phyloP scores from a whole-genome alignment of 1,140 invertebrate genomes.

The Thereuonema tuberculata region DNA sequence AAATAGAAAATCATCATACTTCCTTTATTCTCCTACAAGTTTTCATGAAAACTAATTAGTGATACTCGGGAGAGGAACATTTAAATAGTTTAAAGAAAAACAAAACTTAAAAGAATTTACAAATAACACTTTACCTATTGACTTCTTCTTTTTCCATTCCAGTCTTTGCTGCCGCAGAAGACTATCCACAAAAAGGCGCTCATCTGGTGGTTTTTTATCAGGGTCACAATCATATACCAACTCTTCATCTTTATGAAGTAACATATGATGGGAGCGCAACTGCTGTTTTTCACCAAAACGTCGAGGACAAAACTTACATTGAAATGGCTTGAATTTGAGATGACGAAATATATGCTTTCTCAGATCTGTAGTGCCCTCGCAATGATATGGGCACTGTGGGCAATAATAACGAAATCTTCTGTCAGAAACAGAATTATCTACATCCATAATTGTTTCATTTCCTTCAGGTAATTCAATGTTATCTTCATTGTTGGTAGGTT shows the following conservation, averaged over 20 bases:
- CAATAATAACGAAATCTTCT: constrained; percentile 3
- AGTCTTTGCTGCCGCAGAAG: not conserved
- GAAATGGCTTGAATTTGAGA: constrained; percentile 5
- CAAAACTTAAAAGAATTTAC: too few species aligned
- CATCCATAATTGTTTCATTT: not conserved
- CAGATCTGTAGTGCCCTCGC: constrained; percentile 2
- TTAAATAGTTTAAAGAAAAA: too few species aligned
- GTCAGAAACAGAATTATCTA: not conserved
- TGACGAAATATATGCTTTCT: constrained; percentile 6
- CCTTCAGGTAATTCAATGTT: too few species aligned
- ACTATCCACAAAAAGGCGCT: not conserved
- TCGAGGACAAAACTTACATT: not conserved
- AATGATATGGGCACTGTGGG: constrained; percentile 1
- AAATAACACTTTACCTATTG: too few species aligned
- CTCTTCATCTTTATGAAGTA: not conserved
- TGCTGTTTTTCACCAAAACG: constrained; percentile 4
- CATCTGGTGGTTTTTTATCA: not conserved
- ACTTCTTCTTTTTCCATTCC: constrained; percentile 2
- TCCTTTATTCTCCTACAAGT: too few species aligned
- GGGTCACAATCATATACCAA: not conserved
- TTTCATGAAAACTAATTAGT: too few species aligned
- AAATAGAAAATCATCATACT: too few species aligned
- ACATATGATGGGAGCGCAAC: not conserved
- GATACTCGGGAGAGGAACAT: too few species aligned
- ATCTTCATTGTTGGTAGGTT: too few species aligned